Evolutionary conservation across 2,888 invertebrate species (phyloP).

Genomic region (Minunthozetes semirufus): DNA sequence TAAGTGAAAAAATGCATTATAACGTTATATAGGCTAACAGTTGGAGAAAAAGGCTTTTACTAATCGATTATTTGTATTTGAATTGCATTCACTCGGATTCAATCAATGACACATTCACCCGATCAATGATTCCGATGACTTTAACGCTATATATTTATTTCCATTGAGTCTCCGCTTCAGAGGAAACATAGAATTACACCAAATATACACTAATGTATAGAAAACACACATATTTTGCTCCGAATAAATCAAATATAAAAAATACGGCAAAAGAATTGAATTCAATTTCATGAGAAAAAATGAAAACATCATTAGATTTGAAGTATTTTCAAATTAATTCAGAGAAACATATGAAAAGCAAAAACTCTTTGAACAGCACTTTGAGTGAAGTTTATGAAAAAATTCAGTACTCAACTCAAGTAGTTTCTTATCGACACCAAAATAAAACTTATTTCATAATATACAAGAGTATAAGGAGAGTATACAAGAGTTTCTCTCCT

Average conservation of each 20-base stretch:
- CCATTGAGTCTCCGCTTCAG: background rate
- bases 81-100: constrained; percentile 16
- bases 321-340: background rate
- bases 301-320: background rate
- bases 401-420: background rate
- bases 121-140: constrained; percentile 1
- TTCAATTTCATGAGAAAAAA: background rate
- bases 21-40: background rate
- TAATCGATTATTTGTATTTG: constrained; percentile 26
- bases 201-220: background rate
- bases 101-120: constrained; percentile 9
- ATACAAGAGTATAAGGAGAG: too few species aligned
- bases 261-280: background rate
- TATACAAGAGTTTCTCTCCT: too few species aligned
- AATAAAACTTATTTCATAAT: too few species aligned
- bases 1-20: constrained; percentile 19
- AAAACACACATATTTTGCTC: background rate
- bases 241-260: background rate
- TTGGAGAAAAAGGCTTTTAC: background rate
- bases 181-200: background rate
- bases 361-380: background rate
- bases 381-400: background rate
- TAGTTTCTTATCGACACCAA: too few species aligned
- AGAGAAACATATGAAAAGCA: background rate
- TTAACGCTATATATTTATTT: background rate